A percentile compares a stretch with the other conserved stretches of the same genome.
Evolutionary conservation across 1,140 invertebrate species (phyloP).

Genomic region (Drosophila nebulosa): DNA sequence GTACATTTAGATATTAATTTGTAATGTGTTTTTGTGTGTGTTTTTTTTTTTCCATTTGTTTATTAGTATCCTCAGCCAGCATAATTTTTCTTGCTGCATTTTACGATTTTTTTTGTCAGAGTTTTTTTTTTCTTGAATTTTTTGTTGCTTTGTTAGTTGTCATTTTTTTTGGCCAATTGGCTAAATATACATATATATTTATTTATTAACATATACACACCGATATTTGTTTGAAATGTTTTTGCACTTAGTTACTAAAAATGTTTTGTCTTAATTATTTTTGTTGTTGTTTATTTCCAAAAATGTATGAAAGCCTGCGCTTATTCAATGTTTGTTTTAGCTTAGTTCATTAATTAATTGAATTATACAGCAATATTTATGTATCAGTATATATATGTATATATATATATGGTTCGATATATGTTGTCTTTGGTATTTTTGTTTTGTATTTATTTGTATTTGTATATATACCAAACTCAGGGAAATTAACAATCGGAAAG

Average conservation of each 20-base stretch:
- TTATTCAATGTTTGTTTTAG: slow-evolving; percentile 27
- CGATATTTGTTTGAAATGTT: slow-evolving; percentile 58
- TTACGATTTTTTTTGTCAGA: slow-evolving; percentile 59
- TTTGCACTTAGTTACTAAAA: slow-evolving; percentile 38
- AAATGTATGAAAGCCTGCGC: slow-evolving; percentile 77
- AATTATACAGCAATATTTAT: slow-evolving; percentile 38
- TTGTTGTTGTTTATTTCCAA: slow-evolving; percentile 45
- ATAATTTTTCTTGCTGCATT: slow-evolving; percentile 74
- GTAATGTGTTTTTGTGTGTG: slow-evolving; percentile 10
- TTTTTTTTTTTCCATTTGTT: slow-evolving; percentile 4
- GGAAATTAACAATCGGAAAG: slow-evolving; percentile 6
- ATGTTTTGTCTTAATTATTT: slow-evolving; percentile 30
- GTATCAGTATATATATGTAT: slow-evolving; percentile 2
- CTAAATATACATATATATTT: slow-evolving; percentile 36
- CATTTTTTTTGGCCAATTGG: slow-evolving; percentile 54
- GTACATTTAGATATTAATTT: slow-evolving; percentile 11
- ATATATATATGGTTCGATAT: slow-evolving; percentile 30
- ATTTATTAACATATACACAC: slow-evolving; percentile 53
- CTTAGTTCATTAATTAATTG: slow-evolving; percentile 39
- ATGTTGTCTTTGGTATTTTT: slow-evolving; percentile 17
- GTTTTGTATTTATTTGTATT: slow-evolving; percentile 73
- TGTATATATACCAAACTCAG: slow-evolving; percentile 61
- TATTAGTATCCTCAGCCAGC: slow-evolving; percentile 60
- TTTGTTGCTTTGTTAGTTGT: neutral
- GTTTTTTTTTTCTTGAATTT: slow-evolving; percentile 27